A percentile compares a stretch with the other conserved stretches of the same genome.
Evolutionary conservation across 2,888 invertebrate species (phyloP).

Genomic region (Carcina quercana): DNA sequence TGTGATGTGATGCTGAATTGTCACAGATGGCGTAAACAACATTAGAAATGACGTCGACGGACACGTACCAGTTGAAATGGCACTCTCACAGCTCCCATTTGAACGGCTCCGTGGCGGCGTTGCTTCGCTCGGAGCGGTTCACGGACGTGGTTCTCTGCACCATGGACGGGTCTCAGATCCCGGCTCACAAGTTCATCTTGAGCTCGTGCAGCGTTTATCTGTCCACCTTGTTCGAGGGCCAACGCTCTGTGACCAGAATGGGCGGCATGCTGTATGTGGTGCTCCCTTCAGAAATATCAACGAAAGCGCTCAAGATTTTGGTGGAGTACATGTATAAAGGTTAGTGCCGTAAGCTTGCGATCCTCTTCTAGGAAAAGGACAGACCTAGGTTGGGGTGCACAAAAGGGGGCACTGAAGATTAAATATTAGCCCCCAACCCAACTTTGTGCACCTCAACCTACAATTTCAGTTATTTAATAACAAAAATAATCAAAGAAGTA

Average conservation of each 20-base stretch:
- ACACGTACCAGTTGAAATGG: conserved; percentile 93
- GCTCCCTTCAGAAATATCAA: conserved; percentile 86
- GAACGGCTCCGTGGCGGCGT: conserved; percentile 85
- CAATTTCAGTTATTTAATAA: no score
- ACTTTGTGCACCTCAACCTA: no score
- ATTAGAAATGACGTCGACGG: conserved; percentile 69
- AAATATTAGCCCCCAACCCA: no score
- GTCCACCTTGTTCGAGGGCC: conserved; percentile 60
- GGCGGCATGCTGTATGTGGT: conserved; percentile 79
- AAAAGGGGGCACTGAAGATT: not conserved
- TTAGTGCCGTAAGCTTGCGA: no score
- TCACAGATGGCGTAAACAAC: conserved; percentile 23
- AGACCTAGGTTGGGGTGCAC: not conserved
- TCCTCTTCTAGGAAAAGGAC: not conserved
- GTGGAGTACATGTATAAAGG: conserved; percentile 92
- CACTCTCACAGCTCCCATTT: conserved; percentile 89
- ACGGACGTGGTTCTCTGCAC: conserved; percentile 89
- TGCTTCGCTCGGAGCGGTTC: conserved; percentile 85
- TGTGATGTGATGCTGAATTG: conserved; percentile 2
- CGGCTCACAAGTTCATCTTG: conserved; percentile 89
- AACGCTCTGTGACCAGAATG: conserved; percentile 58
- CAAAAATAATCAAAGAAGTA: no score
- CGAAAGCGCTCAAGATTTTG: conserved; percentile 85
- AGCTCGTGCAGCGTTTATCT: conserved; percentile 83
- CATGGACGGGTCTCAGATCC: conserved; percentile 85